phyloP scores from a whole-genome alignment of 2,888 invertebrate genomes.

The Hirtodrosophila cameraria region DNA sequence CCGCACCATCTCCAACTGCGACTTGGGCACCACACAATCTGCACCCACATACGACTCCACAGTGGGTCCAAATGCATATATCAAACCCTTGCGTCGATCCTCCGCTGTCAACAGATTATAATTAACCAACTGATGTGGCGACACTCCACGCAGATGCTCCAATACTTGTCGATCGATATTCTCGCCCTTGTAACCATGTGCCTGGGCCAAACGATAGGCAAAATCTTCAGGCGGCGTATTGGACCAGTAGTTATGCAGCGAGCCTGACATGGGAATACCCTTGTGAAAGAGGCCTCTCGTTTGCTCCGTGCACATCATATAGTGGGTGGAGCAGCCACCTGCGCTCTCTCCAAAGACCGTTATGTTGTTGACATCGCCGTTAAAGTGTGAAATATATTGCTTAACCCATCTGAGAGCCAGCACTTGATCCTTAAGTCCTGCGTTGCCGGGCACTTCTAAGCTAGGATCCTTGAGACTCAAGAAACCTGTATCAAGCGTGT shows the following conservation, averaged over 20 bases:
- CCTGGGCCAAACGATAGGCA: conserved; percentile 79
- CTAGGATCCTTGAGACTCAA: conserved; percentile 84
- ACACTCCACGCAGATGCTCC: conserved; percentile 79
- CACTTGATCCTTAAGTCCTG: conserved; percentile 85
- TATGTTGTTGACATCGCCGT: conserved; percentile 85
- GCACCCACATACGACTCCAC: conserved; percentile 78
- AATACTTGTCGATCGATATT: conserved; percentile 82
- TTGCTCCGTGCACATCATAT: conserved; percentile 84
- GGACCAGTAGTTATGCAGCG: conserved; percentile 75
- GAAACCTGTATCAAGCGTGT: conserved; percentile 81
- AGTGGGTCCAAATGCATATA: conserved; percentile 78
- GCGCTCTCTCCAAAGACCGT: conserved; percentile 85
- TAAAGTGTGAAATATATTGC: conserved; percentile 84
- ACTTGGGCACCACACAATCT: conserved; percentile 74
- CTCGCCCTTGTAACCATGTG: conserved; percentile 78
- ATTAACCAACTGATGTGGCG: conserved; percentile 66
- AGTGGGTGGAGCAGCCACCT: conserved; percentile 84
- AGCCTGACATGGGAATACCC: conserved; percentile 82
- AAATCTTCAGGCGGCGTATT: conserved; percentile 67
- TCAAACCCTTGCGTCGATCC: conserved; percentile 67
- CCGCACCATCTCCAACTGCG: conserved; percentile 75
- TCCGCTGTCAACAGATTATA: conserved; percentile 71
- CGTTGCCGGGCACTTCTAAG: conserved; percentile 85
- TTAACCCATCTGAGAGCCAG: conserved; percentile 85
- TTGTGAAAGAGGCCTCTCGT: conserved; percentile 83